A percentile compares a stretch with the other conserved stretches of the same genome.
Conservation (phyloP, 2,113 vertebrate species). For the Shinisaurus crocodilurus region DNA sequence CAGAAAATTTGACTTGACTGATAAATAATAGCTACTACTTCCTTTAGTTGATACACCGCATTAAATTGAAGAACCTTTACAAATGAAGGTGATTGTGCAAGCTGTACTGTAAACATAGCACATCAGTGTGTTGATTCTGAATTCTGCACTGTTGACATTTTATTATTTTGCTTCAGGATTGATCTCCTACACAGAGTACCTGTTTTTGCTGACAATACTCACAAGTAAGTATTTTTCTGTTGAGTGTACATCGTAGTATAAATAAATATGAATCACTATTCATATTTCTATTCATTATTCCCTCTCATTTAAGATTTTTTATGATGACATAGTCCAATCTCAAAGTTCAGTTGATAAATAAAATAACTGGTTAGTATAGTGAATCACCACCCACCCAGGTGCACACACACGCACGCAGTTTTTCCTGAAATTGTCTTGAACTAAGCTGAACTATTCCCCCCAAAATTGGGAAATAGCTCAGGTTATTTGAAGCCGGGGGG, state of each 20-base stretch:
- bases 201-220: constrained; percentile 95
- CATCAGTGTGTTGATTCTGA: neutral
- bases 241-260: neutral
- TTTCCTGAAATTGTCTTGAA: neutral
- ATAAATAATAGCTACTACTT: constrained; percentile 25
- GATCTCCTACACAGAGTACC: constrained; percentile 96
- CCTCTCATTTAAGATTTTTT: constrained; percentile 16
- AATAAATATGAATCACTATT: neutral
- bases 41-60: neutral
- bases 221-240: constrained; percentile 87
- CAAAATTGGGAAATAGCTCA: neutral
- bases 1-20: constrained; percentile 44
- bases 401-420: neutral
- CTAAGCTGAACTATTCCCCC: neutral
- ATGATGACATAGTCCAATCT: neutral
- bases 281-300: neutral
- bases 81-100: constrained; percentile 11
- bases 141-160: constrained; percentile 21
- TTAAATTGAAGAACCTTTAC: constrained; percentile 28
- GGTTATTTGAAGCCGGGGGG: neutral
- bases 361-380: neutral
- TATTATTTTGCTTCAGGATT: constrained; percentile 83
- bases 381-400: too few species aligned
- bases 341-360: neutral
- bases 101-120: neutral